Base-by-base conservation (phyloP, 2,888 invertebrate species). In the Apomyelois bistriatella region DNA sequence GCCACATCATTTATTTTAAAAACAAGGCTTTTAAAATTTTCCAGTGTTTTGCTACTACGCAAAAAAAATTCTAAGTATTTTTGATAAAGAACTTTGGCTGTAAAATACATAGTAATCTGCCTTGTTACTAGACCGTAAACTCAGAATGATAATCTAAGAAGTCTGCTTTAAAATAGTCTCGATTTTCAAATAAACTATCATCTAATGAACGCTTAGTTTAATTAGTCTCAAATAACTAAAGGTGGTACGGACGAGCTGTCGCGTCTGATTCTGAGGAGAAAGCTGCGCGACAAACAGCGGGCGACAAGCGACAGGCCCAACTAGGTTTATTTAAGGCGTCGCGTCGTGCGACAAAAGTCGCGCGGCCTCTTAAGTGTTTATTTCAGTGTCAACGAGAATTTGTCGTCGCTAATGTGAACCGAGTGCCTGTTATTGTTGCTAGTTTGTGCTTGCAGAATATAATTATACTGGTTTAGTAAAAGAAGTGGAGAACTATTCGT, bases 191-290 rank as follows among this genome's bases (percentile, higher is more conserved):
- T n/a, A n/a, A n/a, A n/a, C n/a, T 22, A 22, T 22, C 32, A 8
- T 32, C 12, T 40, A 40, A 40, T 40, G 9, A 35, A 16, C 15
- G 32, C 46, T 32, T 10, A 46, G 32, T 35, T 46, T 15, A 32
- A 46, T 46, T 10, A 35, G 32, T 35, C 32, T 46, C 35, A 46
- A 46, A 46, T 46, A 46, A 32, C 15, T 46, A 32, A 43, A 46
- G 32, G 46, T 32, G 32, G 9, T 4, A 15, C 32, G 12, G 32
- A 32, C 43, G 30, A 7, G 13, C 10, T 8, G 46, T 46, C 46
- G 13, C 32, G 32, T 6, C 46, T 9, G 15, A 32, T 46, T 16
- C 5, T 32, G 15, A 32, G 42, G 15, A 40, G 9, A 5, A 40
- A 8, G 10, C 40, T 13, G 40, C 40, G 40, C 16, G 16, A 40